A percentile compares a stretch with the other conserved stretches of the same genome.
phyloP scores from a whole-genome alignment of 2,888 invertebrate genomes.

The Hirtodrosophila histrioides region DNA sequence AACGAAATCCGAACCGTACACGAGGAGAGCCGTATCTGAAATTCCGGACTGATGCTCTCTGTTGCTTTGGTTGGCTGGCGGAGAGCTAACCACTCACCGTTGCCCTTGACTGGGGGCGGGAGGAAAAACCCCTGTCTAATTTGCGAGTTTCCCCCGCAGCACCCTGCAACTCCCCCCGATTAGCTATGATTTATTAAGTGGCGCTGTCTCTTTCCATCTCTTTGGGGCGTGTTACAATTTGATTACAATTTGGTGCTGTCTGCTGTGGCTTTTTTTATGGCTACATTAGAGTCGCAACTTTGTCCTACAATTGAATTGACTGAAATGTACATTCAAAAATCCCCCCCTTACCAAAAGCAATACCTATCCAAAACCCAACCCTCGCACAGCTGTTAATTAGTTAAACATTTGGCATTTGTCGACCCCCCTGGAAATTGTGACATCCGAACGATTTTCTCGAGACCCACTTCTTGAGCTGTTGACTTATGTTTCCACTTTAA shows the following conservation, averaged over 20 bases:
- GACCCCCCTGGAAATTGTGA: slow-evolving; percentile 21
- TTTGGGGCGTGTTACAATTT: slow-evolving; percentile 49
- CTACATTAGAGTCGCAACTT: slow-evolving; percentile 64
- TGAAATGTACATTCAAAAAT: slow-evolving; percentile 18
- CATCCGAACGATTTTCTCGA: slow-evolving; percentile 1
- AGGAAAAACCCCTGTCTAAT: slow-evolving; percentile 49
- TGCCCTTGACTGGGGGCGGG: slow-evolving; percentile 25
- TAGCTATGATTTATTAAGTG: slow-evolving; percentile 78
- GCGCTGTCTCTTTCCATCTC: slow-evolving; percentile 43
- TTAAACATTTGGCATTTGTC: slow-evolving; percentile 62
- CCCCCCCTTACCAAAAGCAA: not conserved
- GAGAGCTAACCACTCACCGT: slow-evolving; percentile 69
- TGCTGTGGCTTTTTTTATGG: slow-evolving; percentile 64
- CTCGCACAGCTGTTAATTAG: slow-evolving; percentile 68
- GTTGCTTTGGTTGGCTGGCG: slow-evolving; percentile 63
- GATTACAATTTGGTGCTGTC: slow-evolving; percentile 66
- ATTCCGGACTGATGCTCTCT: slow-evolving; percentile 18
- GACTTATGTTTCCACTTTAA: slow-evolving; percentile 54
- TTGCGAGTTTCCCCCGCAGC: slow-evolving; percentile 29
- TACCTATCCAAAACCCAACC: slow-evolving; percentile 8
- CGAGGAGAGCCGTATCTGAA: slow-evolving; percentile 21
- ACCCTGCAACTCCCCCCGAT: slow-evolving; percentile 4
- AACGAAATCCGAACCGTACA: slow-evolving; percentile 27
- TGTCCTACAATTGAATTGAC: slow-evolving; percentile 56
- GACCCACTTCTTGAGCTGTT: slow-evolving; percentile 34